These are phyloP conservation scores for Porites rus DNA, from an alignment of 92 coral and sea anemone species.

Conservation along the genomic window DNA sequence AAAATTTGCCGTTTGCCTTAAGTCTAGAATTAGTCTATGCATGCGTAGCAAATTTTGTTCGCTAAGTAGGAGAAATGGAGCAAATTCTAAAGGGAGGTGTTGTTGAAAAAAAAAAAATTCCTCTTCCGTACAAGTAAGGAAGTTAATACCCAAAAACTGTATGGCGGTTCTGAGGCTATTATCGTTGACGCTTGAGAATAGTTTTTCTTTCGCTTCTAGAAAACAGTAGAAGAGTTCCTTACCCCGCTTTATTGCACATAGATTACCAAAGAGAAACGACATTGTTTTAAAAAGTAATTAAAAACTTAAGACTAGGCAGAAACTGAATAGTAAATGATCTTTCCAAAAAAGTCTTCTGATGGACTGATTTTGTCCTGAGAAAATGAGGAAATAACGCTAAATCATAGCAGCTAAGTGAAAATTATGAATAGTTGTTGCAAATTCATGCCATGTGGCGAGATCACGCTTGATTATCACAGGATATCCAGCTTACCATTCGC, in stretches of 20 bases:
- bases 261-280: background rate
- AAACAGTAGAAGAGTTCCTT: constrained; percentile 2
- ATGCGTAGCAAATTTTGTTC: background rate
- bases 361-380: background rate
- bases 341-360: background rate
- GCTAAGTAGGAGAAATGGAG: background rate
- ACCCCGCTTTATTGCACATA: background rate
- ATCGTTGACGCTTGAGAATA: background rate
- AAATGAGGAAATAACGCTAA: background rate
- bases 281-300: background rate
- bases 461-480: background rate
- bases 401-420: background rate
- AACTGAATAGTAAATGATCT: background rate
- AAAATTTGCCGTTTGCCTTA: background rate
- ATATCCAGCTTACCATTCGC: background rate
- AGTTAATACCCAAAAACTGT: background rate
- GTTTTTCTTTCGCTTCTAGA: background rate
- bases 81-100: background rate
- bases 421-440: background rate
- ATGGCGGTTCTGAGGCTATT: background rate
- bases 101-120: background rate
- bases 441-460: background rate
- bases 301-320: background rate
- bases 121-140: background rate
- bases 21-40: background rate